These are phyloP conservation scores for Hemibagrus wyckioides DNA, from an alignment of 2,113 vertebrate species.

Conservation along the genomic window DNA sequence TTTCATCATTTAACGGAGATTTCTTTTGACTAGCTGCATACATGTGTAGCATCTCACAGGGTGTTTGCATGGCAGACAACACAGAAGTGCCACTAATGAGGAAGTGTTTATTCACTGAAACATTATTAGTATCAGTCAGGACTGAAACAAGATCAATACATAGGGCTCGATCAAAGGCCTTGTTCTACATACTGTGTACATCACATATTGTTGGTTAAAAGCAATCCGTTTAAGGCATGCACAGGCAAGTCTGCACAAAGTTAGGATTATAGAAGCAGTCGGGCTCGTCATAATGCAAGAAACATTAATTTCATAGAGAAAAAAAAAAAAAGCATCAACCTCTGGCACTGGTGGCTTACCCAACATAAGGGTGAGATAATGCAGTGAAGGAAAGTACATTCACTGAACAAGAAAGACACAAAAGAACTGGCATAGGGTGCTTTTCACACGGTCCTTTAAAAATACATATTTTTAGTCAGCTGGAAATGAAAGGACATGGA, in stretches of 20 bases:
- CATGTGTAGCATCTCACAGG: background rate
- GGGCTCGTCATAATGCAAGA: conserved; percentile 29
- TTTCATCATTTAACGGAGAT: background rate
- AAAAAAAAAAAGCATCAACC: conserved; percentile 20
- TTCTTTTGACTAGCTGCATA: background rate
- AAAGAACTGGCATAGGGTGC: background rate
- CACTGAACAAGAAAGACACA: background rate
- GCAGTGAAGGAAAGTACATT: conserved; percentile 23
- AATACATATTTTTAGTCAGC: conserved; percentile 18
- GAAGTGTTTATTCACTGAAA: conserved; percentile 53
- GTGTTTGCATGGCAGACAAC: conserved; percentile 20
- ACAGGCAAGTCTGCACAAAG: conserved; percentile 57
- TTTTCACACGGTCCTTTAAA: background rate
- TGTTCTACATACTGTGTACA: conserved; percentile 47
- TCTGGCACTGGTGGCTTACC: conserved; percentile 40
- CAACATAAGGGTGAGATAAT: conserved; percentile 14
- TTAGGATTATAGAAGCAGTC: conserved; percentile 48
- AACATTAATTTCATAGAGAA: conserved; percentile 35
- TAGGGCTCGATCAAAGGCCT: conserved; percentile 41
- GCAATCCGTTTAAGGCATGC: conserved; percentile 60
- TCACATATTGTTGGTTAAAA: conserved; percentile 50
- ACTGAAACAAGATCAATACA: conserved; percentile 46
- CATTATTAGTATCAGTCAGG: conserved; percentile 45
- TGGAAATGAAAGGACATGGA: conserved; percentile 31
- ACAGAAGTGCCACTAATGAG: conserved; percentile 40